Evolutionary conservation across 2,797 vertebrate genomes (phyloP).

Genomic region (Phataginus tetradactyla): DNA sequence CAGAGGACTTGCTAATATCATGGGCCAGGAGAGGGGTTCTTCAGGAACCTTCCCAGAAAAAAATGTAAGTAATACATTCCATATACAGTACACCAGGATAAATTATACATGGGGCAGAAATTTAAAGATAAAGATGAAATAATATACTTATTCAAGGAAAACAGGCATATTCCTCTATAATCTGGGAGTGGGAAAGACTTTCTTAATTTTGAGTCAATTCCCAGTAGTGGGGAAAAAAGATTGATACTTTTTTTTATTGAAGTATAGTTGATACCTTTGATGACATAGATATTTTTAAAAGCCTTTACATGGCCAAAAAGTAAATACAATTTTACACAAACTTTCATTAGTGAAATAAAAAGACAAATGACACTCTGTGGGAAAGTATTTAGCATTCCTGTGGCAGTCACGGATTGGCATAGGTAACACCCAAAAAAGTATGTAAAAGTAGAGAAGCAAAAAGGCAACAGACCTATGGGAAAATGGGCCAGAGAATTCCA

Average conservation of each 20-base stretch:
- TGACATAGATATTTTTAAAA: neutral
- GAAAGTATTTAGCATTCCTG: neutral
- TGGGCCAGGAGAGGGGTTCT: neutral
- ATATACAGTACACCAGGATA: neutral
- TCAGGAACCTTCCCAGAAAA: neutral
- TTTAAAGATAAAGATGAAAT: neutral
- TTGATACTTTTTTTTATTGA: no score
- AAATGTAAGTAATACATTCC: neutral
- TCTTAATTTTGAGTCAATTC: neutral
- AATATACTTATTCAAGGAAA: neutral
- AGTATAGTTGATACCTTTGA: neutral
- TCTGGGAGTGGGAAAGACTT: neutral
- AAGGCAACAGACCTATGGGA: neutral
- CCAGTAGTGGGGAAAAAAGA: neutral
- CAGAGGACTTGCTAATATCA: neutral
- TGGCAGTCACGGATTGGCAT: neutral
- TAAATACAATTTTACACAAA: neutral
- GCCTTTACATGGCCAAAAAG: neutral
- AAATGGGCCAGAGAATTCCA: neutral
- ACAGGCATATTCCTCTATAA: neutral
- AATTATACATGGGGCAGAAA: neutral
- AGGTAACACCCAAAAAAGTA: neutral
- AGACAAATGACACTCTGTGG: neutral
- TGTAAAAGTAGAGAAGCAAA: neutral
- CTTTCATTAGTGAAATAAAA: neutral